Conservation (phyloP, 2,888 invertebrate species). For the Eupithecia centaureata region DNA sequence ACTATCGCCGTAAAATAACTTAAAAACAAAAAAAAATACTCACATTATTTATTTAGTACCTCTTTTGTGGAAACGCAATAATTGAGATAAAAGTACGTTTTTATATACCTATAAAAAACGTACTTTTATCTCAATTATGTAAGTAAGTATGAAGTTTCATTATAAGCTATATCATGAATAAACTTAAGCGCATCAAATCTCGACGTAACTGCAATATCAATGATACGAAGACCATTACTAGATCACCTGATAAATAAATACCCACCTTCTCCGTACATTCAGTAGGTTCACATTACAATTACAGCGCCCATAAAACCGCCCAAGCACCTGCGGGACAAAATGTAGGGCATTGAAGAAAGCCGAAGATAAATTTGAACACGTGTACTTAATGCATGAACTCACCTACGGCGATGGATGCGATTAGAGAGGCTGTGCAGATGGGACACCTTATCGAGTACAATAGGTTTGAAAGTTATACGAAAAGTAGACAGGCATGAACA, state of each 20-base stretch:
- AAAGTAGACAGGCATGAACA: not conserved
- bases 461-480: too few relatives aligned
- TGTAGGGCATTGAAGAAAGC: conserved; percentile 39
- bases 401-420: conserved; percentile 9
- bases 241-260: not conserved
- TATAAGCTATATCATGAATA: too few relatives aligned
- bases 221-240: not conserved
- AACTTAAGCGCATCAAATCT: too few relatives aligned
- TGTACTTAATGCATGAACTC: conserved; percentile 55
- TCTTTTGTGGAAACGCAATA: too few relatives aligned
- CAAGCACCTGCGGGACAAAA: conserved; percentile 19
- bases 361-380: conserved; percentile 50
- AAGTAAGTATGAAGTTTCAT: too few relatives aligned
- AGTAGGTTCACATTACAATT: not conserved
- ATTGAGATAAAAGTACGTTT: too few relatives aligned
- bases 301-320: not conserved
- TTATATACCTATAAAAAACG: too few relatives aligned
- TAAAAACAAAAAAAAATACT: too few relatives aligned
- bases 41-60: too few relatives aligned
- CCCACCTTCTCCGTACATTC: not conserved
- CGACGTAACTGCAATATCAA: not conserved
- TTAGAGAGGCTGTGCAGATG: not conserved
- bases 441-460: too few relatives aligned
- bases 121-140: too few relatives aligned
- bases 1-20: too few relatives aligned